Percentiles rank a stretch among this genome's conserved stretches.
phyloP scores from a whole-genome alignment of 2,888 invertebrate genomes.

The Erebia ligea region DNA sequence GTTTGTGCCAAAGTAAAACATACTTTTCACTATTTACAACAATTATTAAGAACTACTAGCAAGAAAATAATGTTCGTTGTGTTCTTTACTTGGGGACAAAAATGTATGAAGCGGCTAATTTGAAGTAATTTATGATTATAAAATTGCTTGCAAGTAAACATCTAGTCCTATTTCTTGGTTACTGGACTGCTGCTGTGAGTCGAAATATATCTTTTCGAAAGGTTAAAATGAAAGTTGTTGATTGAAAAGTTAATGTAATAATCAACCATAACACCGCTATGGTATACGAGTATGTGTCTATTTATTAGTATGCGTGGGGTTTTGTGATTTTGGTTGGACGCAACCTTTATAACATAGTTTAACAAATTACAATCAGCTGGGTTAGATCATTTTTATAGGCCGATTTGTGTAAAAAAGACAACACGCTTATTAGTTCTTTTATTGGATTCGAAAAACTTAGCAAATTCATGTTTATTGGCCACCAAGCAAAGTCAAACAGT shows the following conservation, averaged over 20 bases:
- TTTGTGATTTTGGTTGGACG: not conserved
- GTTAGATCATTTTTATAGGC: too few species aligned
- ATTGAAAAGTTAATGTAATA: slow-evolving; percentile 3
- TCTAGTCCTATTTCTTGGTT: slow-evolving; percentile 64
- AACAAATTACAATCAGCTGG: too few species aligned
- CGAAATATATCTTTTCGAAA: slow-evolving; percentile 25
- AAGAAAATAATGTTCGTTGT: not conserved
- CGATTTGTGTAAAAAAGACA: too few species aligned
- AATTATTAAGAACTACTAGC: not conserved
- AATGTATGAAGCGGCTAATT: slow-evolving; percentile 14
- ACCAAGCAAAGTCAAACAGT: too few species aligned
- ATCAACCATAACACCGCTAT: slow-evolving; percentile 4
- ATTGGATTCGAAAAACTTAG: too few species aligned
- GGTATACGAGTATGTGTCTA: not conserved
- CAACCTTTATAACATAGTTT: too few species aligned
- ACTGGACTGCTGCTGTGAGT: slow-evolving; percentile 28
- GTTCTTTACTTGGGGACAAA: not conserved
- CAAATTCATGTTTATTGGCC: too few species aligned
- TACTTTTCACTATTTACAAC: too few species aligned
- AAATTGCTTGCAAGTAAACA: slow-evolving; percentile 61
- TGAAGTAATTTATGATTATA: slow-evolving; percentile 39
- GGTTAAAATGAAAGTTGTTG: slow-evolving; percentile 10
- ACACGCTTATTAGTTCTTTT: too few species aligned
- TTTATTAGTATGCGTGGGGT: not conserved
- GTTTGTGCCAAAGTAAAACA: too few species aligned